Percentiles rank a stretch among this genome's conserved stretches.
Conservation (phyloP, 2,797 vertebrate genomes). For the Nyctalus aviator region DNA sequence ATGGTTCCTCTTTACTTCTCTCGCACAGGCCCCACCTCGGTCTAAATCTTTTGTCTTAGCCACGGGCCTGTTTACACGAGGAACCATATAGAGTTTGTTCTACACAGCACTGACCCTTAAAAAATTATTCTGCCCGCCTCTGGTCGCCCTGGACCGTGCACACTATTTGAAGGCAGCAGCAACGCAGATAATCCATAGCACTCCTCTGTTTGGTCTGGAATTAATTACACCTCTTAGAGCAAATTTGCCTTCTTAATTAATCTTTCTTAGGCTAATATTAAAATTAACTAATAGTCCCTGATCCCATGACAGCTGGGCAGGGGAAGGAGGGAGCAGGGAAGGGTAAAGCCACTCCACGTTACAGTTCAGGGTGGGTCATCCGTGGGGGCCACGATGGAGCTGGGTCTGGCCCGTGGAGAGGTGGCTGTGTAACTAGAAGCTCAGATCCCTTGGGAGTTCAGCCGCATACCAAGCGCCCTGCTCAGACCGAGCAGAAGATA, state of each 20-base stretch:
- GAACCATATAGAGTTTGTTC: slow-evolving; percentile 5
- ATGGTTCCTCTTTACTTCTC: neutral
- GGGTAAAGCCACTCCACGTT: neutral
- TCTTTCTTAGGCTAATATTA: slow-evolving; percentile 75
- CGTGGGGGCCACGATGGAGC: neutral
- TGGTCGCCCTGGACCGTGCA: slow-evolving; percentile 24
- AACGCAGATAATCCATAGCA: slow-evolving; percentile 25
- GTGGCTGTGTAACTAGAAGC: neutral
- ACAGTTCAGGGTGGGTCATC: neutral
- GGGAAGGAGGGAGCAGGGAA: neutral
- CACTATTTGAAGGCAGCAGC: neutral
- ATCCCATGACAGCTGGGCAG: slow-evolving; percentile 31
- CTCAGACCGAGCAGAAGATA: neutral
- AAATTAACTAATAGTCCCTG: slow-evolving; percentile 74
- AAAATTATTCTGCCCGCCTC: neutral
- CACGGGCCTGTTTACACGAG: neutral
- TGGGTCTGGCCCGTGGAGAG: neutral
- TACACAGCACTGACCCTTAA: neutral
- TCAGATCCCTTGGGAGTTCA: neutral
- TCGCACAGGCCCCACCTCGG: neutral
- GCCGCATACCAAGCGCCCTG: rapidly evolving
- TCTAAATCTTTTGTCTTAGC: neutral
- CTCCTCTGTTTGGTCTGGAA: slow-evolving; percentile 64
- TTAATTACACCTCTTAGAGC: slow-evolving; percentile 78
- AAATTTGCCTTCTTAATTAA: slow-evolving; percentile 76